Percentiles rank a stretch among this genome's conserved stretches.
phyloP scores from a whole-genome alignment of 2,797 vertebrate genomes.

The Myoxocephalus aenaeus region DNA sequence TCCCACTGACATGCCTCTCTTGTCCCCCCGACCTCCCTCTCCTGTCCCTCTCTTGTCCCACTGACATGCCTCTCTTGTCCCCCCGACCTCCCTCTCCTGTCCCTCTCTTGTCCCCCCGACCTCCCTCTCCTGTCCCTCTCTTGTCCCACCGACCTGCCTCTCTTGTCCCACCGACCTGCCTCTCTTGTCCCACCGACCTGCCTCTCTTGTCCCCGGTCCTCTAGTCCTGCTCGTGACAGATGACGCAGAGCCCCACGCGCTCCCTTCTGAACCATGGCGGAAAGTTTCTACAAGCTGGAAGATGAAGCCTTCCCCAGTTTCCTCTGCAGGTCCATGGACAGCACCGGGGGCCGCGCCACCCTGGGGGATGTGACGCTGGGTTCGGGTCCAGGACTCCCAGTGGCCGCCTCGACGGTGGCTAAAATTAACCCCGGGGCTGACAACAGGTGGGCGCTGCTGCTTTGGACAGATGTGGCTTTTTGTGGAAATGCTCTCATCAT shows the following conservation, averaged over 20 bases:
- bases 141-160: no score
- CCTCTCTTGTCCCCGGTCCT: neutral
- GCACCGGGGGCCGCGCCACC: conserved; percentile 78
- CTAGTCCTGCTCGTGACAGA: conserved; percentile 38
- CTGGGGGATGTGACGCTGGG: conserved; percentile 90
- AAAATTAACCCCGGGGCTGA: conserved; percentile 83
- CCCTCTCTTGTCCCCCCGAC: no score
- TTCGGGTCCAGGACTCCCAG: conserved; percentile 91
- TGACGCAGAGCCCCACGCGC: conserved; percentile 53
- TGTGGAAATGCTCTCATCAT: conserved; percentile 10
- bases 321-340: conserved; percentile 84
- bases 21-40: no score
- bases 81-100: no score
- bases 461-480: conserved; percentile 56
- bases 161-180: no score
- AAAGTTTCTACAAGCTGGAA: conserved; percentile 87
- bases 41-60: no score
- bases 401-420: conserved; percentile 96
- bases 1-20: no score
- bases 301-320: conserved; percentile 95
- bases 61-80: no score
- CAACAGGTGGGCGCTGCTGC: conserved; percentile 86
- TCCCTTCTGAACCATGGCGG: conserved; percentile 80
- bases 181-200: no score
- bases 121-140: no score